Percentiles rank a stretch among this genome's conserved stretches.
phyloP scores from a whole-genome alignment of 1,140 invertebrate species.

The Globodera ellingtonae region DNA sequence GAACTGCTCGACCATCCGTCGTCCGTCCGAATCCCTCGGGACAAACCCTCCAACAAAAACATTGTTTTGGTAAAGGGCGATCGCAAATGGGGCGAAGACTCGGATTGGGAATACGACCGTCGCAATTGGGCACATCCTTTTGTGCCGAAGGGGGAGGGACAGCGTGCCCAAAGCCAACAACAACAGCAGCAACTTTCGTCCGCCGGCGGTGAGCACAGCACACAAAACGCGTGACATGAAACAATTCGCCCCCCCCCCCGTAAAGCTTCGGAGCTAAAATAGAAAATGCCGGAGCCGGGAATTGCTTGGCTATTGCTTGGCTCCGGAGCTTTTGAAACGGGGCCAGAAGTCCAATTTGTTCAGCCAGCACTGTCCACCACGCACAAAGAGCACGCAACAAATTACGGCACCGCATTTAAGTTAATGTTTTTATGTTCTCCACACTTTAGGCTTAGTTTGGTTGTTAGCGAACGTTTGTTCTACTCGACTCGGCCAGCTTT shows the following conservation, averaged over 20 bases:
- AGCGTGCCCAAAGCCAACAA: background rate
- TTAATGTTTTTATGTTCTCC: no score
- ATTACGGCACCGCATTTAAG: no score
- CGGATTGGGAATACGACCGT: background rate
- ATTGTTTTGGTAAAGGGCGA: background rate
- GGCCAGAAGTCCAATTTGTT: no score
- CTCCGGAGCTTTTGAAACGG: no score
- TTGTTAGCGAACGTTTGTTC: no score
- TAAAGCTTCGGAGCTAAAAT: background rate
- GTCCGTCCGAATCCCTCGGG: background rate
- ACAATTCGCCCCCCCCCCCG: background rate
- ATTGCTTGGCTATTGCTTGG: background rate
- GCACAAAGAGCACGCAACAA: no score
- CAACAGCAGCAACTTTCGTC: background rate
- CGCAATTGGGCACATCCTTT: background rate
- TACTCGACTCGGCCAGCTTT: no score
- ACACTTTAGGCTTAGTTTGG: no score
- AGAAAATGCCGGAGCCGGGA: background rate
- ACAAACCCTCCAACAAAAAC: background rate
- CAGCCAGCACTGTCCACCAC: no score
- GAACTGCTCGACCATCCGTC: background rate
- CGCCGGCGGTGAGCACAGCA: background rate
- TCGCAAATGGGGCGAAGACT: conserved; percentile 5
- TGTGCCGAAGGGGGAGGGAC: background rate
- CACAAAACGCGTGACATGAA: background rate